A percentile compares a stretch with the other conserved stretches of the same genome.
phyloP scores from a whole-genome alignment of 2,888 invertebrate genomes.

The Limnephilus lunatus region DNA sequence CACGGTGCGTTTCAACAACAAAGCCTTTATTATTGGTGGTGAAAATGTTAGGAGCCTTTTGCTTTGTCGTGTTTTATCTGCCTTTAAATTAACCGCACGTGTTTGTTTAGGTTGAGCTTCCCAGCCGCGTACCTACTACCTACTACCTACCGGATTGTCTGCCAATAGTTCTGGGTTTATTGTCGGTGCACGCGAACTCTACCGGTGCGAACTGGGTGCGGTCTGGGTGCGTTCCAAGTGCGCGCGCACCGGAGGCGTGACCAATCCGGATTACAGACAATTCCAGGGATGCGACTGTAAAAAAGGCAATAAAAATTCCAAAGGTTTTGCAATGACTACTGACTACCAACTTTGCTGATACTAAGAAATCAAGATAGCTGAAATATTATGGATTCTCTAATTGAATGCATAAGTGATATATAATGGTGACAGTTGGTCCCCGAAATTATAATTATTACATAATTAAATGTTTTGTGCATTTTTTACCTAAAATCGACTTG shows the following conservation, averaged over 20 bases:
- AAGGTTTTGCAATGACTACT: background rate
- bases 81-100: background rate
- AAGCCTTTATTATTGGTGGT: background rate
- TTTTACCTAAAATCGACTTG: too few relatives aligned
- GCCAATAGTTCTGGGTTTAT: background rate
- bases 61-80: background rate
- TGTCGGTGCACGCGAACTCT: slow-evolving; percentile 56
- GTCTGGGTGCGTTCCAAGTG: slow-evolving; percentile 47
- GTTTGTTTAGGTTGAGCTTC: background rate
- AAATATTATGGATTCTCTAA: background rate
- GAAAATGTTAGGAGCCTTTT: background rate
- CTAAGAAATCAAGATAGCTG: background rate
- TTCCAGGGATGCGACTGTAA: background rate
- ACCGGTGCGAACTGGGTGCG: background rate
- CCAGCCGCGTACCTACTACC: background rate
- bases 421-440: too few relatives aligned
- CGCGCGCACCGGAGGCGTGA: slow-evolving; percentile 52
- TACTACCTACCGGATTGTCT: slow-evolving; percentile 6
- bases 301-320: background rate
- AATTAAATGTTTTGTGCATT: too few relatives aligned
- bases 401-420: too few relatives aligned
- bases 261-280: background rate
- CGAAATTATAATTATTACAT: too few relatives aligned
- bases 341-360: background rate
- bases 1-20: background rate